A percentile compares a stretch with the other conserved stretches of the same genome.
Evolutionary conservation across 1,140 invertebrate genomes (phyloP).

Genomic region (Anastatus disparis): DNA sequence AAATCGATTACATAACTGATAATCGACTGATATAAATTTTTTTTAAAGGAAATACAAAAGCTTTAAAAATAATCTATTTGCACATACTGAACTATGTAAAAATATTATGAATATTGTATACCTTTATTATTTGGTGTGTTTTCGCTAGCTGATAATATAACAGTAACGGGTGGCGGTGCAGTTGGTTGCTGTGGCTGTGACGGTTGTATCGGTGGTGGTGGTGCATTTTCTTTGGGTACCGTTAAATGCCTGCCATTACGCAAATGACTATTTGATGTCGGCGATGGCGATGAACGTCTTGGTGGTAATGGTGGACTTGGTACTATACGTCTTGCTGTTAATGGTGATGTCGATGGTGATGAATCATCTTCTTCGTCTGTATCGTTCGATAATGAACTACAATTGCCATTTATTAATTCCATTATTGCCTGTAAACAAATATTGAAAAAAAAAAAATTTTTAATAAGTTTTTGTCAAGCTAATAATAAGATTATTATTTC

Average conservation of each 20-base stretch:
- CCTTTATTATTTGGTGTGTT: constrained; percentile 61
- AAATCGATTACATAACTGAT: no score
- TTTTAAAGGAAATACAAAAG: no score
- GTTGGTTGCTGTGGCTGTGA: constrained; percentile 56
- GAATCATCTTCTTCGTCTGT: constrained; percentile 60
- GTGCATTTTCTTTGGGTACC: constrained; percentile 68
- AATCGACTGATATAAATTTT: no score
- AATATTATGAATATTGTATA: no score
- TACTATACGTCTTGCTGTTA: constrained; percentile 59
- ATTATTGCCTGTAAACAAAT: constrained; percentile 62
- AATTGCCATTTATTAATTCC: constrained; percentile 62
- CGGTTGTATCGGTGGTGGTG: constrained; percentile 54
- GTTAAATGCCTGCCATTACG: constrained; percentile 60
- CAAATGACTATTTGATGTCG: constrained; percentile 49
- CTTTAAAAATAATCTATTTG: no score
- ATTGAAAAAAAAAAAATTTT: no score
- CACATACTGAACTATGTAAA: no score
- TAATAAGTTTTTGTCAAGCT: no score
- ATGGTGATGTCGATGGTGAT: constrained; percentile 69
- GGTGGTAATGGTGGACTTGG: constrained; percentile 75
- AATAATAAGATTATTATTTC: no score
- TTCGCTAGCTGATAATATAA: constrained; percentile 55
- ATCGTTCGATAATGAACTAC: constrained; percentile 60
- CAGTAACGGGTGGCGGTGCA: constrained; percentile 53
- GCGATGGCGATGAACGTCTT: constrained; percentile 71